phyloP scores from a whole-genome alignment of 2,888 invertebrate genomes.

The Monoplex corrugatus region DNA sequence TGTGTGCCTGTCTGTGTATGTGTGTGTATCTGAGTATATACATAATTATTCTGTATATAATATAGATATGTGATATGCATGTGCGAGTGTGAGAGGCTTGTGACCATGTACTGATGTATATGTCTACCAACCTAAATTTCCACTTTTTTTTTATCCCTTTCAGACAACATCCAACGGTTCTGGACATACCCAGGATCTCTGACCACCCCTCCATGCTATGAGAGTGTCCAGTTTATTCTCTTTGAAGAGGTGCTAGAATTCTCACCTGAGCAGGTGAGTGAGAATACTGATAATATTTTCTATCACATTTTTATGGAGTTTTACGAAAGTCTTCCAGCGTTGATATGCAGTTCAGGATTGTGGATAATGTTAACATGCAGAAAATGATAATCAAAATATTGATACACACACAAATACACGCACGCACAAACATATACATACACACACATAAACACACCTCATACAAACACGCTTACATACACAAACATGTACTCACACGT shows the following conservation, averaged over 20 bases:
- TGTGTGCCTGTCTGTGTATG: neutral
- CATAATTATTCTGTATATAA: neutral
- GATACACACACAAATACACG: neutral
- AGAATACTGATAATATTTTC: no score
- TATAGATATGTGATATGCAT: no score
- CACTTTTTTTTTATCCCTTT: no score
- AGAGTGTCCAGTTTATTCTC: constrained; percentile 96
- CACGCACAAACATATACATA: neutral
- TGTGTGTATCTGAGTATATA: neutral
- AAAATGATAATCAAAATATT: neutral
- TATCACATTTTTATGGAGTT: no score
- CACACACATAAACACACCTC: neutral
- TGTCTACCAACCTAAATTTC: no score
- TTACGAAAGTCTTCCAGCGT: neutral
- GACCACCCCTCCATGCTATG: constrained; percentile 92
- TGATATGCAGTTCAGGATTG: no score
- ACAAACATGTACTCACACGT: neutral
- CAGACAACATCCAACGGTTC: constrained; percentile 86
- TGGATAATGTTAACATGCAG: no score
- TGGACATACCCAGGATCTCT: constrained; percentile 96
- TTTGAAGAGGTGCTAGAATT: constrained; percentile 94
- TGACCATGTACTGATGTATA: no score
- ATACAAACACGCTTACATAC: neutral
- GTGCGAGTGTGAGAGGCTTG: no score
- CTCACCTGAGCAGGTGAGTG: constrained; percentile 90